These are phyloP conservation scores for Ricordea florida DNA, from an alignment of 92 coral and sea anemone genomes.

Conservation along the genomic window DNA sequence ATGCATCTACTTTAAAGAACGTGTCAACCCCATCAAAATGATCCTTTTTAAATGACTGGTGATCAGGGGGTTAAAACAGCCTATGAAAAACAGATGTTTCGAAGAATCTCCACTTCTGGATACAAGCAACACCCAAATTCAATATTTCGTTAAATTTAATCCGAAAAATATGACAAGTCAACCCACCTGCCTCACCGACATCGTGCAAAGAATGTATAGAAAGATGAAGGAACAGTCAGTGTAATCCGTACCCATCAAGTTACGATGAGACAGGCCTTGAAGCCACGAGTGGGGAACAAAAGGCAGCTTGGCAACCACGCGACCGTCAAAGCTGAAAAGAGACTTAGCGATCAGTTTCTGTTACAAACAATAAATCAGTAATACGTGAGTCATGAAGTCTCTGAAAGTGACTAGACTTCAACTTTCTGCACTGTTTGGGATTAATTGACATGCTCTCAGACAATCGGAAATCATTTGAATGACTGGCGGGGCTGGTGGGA, in stretches of 20 bases:
- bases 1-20: no score
- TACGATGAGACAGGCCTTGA: slow-evolving; percentile 97
- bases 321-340: slow-evolving; percentile 86
- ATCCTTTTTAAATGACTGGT: no score
- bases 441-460: no score
- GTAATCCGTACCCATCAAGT: slow-evolving; percentile 92
- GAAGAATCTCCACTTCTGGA: not conserved
- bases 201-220: slow-evolving; percentile 92
- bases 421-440: no score
- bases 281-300: slow-evolving; percentile 99
- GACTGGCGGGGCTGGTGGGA: no score
- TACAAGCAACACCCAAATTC: not conserved
- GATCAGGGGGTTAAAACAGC: no score
- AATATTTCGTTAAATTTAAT: not conserved
- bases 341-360: not conserved
- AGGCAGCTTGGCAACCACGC: slow-evolving; percentile 97
- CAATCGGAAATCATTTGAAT: no score
- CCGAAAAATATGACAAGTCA: not conserved
- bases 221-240: slow-evolving; percentile 98
- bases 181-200: slow-evolving; percentile 97
- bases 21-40: no score
- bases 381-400: no score
- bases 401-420: no score
- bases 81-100: no score
- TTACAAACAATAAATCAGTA: no score